Conservation (phyloP, 2,888 invertebrate species). For the Scaptomyza caliginosa region DNA sequence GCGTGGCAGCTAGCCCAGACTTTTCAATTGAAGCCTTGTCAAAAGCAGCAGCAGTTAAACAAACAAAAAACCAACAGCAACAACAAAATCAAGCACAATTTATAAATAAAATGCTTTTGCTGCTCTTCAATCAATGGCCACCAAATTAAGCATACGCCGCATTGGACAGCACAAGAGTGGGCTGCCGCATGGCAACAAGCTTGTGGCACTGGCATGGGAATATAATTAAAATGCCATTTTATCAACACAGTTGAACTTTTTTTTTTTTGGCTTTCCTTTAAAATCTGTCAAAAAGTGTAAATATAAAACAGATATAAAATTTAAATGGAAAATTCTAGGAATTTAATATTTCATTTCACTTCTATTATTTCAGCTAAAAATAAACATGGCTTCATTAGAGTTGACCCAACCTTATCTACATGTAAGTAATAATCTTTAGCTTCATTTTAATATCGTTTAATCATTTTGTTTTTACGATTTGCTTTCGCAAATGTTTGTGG, state of each 20-base stretch:
- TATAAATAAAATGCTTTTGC: constrained; percentile 1
- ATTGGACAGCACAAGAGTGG: background rate
- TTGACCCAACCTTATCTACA: background rate
- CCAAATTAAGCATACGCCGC: constrained; percentile 39
- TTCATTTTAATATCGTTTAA: constrained; percentile 3
- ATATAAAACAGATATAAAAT: background rate
- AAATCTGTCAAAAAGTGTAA: background rate
- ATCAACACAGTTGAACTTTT: background rate
- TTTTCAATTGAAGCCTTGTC: constrained; percentile 59
- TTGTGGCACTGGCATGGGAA: background rate
- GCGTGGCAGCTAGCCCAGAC: constrained; percentile 44
- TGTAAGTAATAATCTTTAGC: background rate
- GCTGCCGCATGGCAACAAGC: background rate
- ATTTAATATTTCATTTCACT: background rate
- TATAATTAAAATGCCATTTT: background rate
- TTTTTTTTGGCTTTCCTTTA: too few species aligned
- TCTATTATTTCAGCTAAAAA: background rate
- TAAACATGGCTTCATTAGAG: too few species aligned
- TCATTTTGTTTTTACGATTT: background rate
- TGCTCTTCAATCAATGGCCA: constrained; percentile 31
- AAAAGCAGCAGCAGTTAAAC: constrained; percentile 47
- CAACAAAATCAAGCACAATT: too few species aligned
- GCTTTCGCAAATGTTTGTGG: constrained; percentile 16
- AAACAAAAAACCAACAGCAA: background rate
- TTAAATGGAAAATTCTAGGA: too few species aligned